Evolutionary conservation across 1,140 invertebrate species (phyloP).

Genomic region (Hylaeus volcanicus): DNA sequence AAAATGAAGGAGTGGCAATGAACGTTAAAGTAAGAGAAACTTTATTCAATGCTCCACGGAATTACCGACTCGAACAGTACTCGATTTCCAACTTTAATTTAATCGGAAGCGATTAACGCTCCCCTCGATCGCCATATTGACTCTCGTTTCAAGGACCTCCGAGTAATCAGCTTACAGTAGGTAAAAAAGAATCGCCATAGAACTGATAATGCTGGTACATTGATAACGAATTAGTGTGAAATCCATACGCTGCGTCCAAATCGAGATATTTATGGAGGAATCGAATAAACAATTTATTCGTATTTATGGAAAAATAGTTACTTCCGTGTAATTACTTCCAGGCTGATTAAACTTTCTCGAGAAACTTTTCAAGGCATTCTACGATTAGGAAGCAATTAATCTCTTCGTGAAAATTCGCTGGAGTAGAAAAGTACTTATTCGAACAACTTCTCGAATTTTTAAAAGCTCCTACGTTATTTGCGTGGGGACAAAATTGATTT

Average conservation of each 20-base stretch:
- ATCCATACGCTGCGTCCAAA: too few species aligned
- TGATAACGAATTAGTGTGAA: too few species aligned
- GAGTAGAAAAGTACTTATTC: not conserved
- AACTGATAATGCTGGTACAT: too few species aligned
- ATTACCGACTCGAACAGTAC: not conserved
- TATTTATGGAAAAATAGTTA: not conserved
- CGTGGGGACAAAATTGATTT: too few species aligned
- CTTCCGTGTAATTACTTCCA: not conserved
- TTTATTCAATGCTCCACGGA: not conserved
- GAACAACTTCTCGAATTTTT: too few species aligned
- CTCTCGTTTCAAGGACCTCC: too few species aligned
- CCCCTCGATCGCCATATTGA: too few species aligned
- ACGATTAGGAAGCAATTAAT: slow-evolving; percentile 15
- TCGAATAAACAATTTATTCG: not conserved
- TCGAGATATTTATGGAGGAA: too few species aligned
- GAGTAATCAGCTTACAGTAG: too few species aligned
- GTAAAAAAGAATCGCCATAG: too few species aligned
- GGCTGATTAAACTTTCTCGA: not conserved
- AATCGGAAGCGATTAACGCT: not conserved
- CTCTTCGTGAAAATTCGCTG: not conserved
- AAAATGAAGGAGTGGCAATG: not conserved
- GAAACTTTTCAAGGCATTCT: not conserved
- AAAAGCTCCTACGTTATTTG: too few species aligned
- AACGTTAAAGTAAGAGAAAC: not conserved
- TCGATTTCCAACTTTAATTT: not conserved